Base-by-base conservation (phyloP, 1,140 invertebrate genomes). In the Chironomus striatipennis region DNA sequence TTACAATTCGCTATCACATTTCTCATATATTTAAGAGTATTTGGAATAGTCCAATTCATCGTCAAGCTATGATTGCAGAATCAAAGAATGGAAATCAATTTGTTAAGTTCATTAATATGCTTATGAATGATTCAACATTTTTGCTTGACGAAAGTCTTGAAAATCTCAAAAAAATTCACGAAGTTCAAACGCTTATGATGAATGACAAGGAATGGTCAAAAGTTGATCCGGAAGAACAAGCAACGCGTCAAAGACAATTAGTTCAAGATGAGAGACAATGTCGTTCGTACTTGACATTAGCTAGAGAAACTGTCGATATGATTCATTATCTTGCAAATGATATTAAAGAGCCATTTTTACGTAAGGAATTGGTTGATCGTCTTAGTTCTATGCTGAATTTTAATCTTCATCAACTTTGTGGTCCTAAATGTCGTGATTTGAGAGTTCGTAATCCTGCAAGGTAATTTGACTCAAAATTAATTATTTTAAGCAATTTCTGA, bases 61-160 rank as follows among this genome's bases (percentile, higher is more conserved):
- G 87, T 65, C 83, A 89, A 78, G 89, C 91, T 3, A 89, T 94
- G n/a, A 87, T 94, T 57, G 90, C 90, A 77, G 93, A 94, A 80
- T 93, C 91, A 21, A 89, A 89, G 77, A 90, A 89, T 74, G 93
- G 93, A 9, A 94, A 94, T 77, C 93, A 98, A 82, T 99, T 99
- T 84, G 94, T 98, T 4, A 95, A 97, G 78, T 99, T 99, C 81
- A 90, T 98, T 42, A 99, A 99, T 82, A 98, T 99, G 96, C 83
- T 99, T 70, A 99, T 99, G 94, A 99, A 99, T 81, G 97, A 99
- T 81, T 98, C 96, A 8, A 99, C 97, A 43, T 99, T 98, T 83
- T 85, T 99, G 47, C 84, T 99, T 67, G 97, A 99, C 80, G 97
- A 99, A 83, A 97, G 95, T 81, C 84, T 98, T 12, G 94, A 97